Percentiles rank a stretch among this genome's conserved stretches.
phyloP scores from a whole-genome alignment of 2,113 vertebrate genomes.

The Syngnathus scovelli region DNA sequence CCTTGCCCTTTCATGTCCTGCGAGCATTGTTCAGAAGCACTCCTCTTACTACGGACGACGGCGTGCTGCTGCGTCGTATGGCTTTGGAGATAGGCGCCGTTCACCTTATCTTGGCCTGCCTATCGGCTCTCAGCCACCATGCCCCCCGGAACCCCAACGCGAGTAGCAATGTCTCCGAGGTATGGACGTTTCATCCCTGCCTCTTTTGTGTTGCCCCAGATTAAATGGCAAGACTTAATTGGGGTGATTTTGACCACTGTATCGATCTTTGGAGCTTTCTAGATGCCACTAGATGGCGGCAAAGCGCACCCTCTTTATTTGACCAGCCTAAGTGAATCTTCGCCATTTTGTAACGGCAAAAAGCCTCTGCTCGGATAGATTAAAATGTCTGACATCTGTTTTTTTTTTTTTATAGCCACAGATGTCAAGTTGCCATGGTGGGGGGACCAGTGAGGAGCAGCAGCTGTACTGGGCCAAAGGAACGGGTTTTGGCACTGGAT shows the following conservation, averaged over 20 bases:
- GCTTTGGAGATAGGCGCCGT: conserved; percentile 94
- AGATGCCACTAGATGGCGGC: no score
- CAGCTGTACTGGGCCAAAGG: conserved; percentile 99
- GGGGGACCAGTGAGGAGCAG: conserved; percentile 87
- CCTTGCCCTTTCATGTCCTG: conserved; percentile 92
- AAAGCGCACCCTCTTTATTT: no score
- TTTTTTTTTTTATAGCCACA: conserved; percentile 72
- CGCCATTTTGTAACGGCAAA: no score
- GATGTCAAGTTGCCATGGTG: conserved; percentile 84
- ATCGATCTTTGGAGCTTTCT: no score
- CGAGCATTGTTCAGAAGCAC: conserved; percentile 89
- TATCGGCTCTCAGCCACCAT: conserved; percentile 97
- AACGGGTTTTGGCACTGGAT: conserved; percentile 96
- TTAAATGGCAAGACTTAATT: background rate
- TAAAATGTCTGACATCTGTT: background rate
- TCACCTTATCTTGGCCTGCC: conserved; percentile 93
- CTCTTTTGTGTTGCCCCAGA: background rate
- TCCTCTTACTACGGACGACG: conserved; percentile 91
- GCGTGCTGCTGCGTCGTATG: conserved; percentile 90
- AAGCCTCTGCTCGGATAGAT: no score
- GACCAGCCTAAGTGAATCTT: no score
- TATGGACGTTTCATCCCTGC: conserved; percentile 36
- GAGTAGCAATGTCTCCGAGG: conserved; percentile 82
- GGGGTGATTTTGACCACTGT: background rate
- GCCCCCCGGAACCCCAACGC: conserved; percentile 87